phyloP scores from a whole-genome alignment of 2,888 invertebrate species.

The Colletes collaris region DNA sequence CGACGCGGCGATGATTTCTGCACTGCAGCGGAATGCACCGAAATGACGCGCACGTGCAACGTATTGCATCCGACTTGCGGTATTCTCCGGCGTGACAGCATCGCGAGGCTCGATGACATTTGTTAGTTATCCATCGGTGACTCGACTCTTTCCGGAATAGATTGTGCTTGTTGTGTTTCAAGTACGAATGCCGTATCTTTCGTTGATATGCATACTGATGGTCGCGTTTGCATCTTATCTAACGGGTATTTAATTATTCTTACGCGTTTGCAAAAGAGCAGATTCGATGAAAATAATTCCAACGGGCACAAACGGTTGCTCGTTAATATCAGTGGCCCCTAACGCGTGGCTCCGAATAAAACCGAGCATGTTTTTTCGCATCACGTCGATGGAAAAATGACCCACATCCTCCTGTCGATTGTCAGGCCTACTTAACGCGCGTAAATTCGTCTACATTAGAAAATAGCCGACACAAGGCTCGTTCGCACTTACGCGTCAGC shows the following conservation, averaged over 20 bases:
- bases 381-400: constrained; percentile 49
- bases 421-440: constrained; percentile 3
- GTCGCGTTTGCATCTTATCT: too few relatives aligned
- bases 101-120: constrained; percentile 33
- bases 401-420: constrained; percentile 54
- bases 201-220: too few relatives aligned
- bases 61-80: constrained; percentile 27
- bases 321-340: too few relatives aligned
- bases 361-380: constrained; percentile 17
- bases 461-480: constrained; percentile 47
- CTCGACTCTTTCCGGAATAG: constrained; percentile 10
- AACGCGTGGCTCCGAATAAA: too few relatives aligned
- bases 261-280: too few relatives aligned
- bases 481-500: constrained; percentile 46
- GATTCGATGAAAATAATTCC: too few relatives aligned
- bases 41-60: constrained; percentile 8
- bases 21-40: constrained; percentile 1
- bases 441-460: constrained; percentile 41
- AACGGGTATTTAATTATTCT: too few relatives aligned
- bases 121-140: constrained; percentile 23
- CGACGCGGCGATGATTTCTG: constrained; percentile 19
- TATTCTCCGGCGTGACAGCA: constrained; percentile 29
- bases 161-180: not conserved
- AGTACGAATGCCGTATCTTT: too few relatives aligned
- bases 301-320: too few relatives aligned